Conservation (phyloP, 2,113 vertebrate species). For the Corythornis vintsioides region DNA sequence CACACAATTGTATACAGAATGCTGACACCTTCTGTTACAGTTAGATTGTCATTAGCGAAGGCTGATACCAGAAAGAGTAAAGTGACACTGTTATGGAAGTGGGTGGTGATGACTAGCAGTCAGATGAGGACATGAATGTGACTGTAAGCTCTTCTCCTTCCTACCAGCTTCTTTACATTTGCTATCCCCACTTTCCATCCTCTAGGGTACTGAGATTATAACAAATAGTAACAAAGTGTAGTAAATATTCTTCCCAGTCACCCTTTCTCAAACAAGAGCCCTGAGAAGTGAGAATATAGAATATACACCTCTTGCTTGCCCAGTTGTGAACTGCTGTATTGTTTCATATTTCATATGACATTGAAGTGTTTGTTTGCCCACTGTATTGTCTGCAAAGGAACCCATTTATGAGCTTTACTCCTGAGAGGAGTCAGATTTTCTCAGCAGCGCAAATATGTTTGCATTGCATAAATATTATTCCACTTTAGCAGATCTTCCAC, state of each 20-base stretch:
- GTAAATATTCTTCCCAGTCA: background rate
- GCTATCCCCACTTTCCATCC: background rate
- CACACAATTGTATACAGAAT: background rate
- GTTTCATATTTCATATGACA: constrained; percentile 56
- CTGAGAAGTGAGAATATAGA: background rate
- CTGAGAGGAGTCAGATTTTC: constrained; percentile 59
- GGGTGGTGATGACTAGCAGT: background rate
- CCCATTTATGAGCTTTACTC: constrained; percentile 51
- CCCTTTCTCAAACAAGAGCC: background rate
- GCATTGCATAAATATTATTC: constrained; percentile 49
- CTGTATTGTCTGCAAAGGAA: constrained; percentile 49
- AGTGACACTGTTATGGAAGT: background rate
- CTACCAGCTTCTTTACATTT: background rate
- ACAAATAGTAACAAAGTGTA: background rate
- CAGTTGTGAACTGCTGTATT: background rate
- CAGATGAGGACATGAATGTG: background rate
- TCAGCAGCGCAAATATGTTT: constrained; percentile 65
- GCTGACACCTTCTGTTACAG: fast-evolving
- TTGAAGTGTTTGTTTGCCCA: constrained; percentile 49
- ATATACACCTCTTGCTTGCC: background rate
- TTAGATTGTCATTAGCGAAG: background rate
- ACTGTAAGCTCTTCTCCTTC: background rate
- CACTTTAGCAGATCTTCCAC: constrained; percentile 27
- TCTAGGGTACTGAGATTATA: background rate
- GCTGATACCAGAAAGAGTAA: background rate